Evolutionary conservation across 2,113 vertebrate species (phyloP).

Genomic region (Macquaria ambigua): DNA sequence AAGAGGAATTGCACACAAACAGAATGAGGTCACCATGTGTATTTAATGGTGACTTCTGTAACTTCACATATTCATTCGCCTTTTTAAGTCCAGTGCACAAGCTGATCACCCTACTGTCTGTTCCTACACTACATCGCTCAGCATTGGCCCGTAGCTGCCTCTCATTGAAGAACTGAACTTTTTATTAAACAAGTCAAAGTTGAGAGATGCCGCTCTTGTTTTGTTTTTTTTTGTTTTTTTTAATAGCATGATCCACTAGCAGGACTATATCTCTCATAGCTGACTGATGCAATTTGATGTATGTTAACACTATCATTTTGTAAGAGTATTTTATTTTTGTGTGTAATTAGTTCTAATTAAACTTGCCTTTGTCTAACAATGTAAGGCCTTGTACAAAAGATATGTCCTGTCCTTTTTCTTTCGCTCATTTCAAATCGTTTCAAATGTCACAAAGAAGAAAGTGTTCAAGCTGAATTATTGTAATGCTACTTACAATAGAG

Average conservation of each 20-base stretch:
- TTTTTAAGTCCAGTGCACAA: constrained; percentile 80
- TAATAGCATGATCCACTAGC: constrained; percentile 82
- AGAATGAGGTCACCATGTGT: constrained; percentile 70
- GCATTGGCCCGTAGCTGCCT: constrained; percentile 63
- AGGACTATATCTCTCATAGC: constrained; percentile 82
- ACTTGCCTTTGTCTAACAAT: constrained; percentile 85
- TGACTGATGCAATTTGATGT: constrained; percentile 87
- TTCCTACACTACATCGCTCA: constrained; percentile 57
- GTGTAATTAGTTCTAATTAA: constrained; percentile 87
- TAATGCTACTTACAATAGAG: neutral
- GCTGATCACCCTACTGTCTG: constrained; percentile 62
- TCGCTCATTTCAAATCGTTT: constrained; percentile 10
- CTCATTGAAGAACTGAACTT: constrained; percentile 55
- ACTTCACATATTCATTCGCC: constrained; percentile 65
- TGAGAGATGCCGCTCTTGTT: constrained; percentile 63
- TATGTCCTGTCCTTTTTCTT: constrained; percentile 31
- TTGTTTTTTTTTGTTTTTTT: constrained; percentile 45
- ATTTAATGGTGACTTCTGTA: constrained; percentile 60
- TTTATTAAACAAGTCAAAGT: constrained; percentile 61
- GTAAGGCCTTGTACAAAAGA: constrained; percentile 69
- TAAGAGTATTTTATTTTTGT: constrained; percentile 89
- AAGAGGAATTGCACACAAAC: constrained; percentile 76
- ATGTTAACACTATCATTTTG: constrained; percentile 87
- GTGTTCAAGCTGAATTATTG: neutral
- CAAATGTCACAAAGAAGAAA: neutral